These are phyloP conservation scores for Cirrhinus molitorella DNA, from an alignment of 2,797 vertebrate species.

Conservation along the genomic window DNA sequence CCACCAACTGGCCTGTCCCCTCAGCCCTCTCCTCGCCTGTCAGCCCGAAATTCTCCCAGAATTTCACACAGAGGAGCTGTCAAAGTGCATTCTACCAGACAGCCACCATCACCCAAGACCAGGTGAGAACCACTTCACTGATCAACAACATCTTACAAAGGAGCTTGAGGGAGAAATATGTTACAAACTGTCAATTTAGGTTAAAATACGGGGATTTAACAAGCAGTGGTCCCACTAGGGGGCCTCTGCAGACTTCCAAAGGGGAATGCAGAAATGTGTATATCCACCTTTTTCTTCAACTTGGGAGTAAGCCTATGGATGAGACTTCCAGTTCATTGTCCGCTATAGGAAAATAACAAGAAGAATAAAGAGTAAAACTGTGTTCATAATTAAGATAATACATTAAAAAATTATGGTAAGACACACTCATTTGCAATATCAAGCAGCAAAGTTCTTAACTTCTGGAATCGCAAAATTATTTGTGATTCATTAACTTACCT, in stretches of 20 bases:
- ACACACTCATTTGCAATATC: too few relatives aligned
- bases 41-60: constrained; percentile 68
- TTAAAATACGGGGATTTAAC: neutral
- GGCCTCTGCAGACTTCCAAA: neutral
- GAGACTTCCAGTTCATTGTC: too few relatives aligned
- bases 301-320: too few relatives aligned
- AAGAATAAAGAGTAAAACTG: too few relatives aligned
- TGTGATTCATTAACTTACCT: too few relatives aligned
- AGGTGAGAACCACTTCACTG: constrained; percentile 48
- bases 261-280: neutral
- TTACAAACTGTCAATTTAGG: neutral
- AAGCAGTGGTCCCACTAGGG: neutral
- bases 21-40: constrained; percentile 64
- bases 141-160: neutral
- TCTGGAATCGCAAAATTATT: too few relatives aligned
- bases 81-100: constrained; percentile 86
- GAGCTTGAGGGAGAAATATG: neutral
- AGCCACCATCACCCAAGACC: constrained; percentile 75
- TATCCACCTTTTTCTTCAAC: too few relatives aligned
- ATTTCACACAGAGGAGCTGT: constrained; percentile 86
- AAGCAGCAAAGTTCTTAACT: too few relatives aligned
- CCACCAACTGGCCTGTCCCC: constrained; percentile 58
- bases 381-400: too few relatives aligned
- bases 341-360: too few relatives aligned
- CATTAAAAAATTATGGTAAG: too few relatives aligned